Conservation (phyloP, 2,113 vertebrate species). For the Paralichthys olivaceus region DNA sequence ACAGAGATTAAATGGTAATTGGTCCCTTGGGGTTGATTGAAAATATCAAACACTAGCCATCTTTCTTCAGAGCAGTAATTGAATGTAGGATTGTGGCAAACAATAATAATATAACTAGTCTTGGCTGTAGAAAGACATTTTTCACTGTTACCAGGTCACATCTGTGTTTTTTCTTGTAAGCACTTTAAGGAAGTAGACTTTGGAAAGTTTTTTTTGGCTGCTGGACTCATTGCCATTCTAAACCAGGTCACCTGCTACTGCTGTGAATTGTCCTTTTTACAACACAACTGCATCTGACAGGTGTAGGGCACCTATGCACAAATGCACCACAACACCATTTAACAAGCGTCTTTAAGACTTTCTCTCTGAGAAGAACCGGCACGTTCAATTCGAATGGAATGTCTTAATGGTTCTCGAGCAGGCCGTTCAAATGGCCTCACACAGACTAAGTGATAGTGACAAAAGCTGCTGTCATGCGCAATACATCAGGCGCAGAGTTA, state of each 20-base stretch:
- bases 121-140: constrained; percentile 16
- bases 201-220: constrained; percentile 15
- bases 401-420: constrained; percentile 45
- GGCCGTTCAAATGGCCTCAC: constrained; percentile 20
- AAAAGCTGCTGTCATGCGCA: constrained; percentile 43
- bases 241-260: constrained; percentile 63
- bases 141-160: constrained; percentile 8
- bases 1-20: not conserved
- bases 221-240: constrained; percentile 36
- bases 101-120: not conserved
- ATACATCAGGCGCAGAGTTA: constrained; percentile 39
- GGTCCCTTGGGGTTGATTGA: not conserved
- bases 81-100: not conserved
- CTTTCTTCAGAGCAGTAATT: not conserved
- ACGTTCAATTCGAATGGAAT: constrained; percentile 50
- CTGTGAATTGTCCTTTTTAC: constrained; percentile 47
- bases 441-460: constrained; percentile 1
- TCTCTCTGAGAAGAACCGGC: not conserved
- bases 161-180: constrained; percentile 21
- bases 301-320: constrained; percentile 42
- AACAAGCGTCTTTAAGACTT: constrained; percentile 9
- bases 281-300: constrained; percentile 57
- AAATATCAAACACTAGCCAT: not conserved
- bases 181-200: constrained; percentile 42
- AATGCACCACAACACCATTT: constrained; percentile 33